phyloP scores from a whole-genome alignment of 2,797 vertebrate genomes.

The Notoglanidium macrostoma region DNA sequence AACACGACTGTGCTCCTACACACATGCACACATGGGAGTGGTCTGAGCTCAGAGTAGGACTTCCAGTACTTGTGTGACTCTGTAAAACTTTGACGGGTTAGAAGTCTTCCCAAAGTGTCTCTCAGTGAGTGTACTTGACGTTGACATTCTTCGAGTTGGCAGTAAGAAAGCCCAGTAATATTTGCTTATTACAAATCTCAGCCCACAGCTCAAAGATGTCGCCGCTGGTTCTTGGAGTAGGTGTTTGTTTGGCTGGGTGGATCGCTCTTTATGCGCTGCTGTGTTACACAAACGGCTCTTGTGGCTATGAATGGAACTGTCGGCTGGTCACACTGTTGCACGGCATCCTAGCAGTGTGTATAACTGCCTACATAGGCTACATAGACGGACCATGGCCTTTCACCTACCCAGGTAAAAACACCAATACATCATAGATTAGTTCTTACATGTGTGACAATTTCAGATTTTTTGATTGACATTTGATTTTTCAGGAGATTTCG shows the following conservation, averaged over 20 bases:
- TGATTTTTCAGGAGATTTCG: neutral
- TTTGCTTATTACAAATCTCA: conserved; percentile 42
- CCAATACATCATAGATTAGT: neutral
- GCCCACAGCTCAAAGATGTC: conserved; percentile 71
- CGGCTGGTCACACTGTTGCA: conserved; percentile 90
- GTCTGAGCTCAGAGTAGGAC: conserved; percentile 33
- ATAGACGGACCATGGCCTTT: conserved; percentile 96
- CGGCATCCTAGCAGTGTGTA: conserved; percentile 84
- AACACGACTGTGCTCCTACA: conserved; percentile 46
- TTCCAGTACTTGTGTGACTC: conserved; percentile 3
- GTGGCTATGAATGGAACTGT: conserved; percentile 90
- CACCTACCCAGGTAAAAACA: conserved; percentile 84
- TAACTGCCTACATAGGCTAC: conserved; percentile 91
- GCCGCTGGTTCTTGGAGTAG: conserved; percentile 73
- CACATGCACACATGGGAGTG: conserved; percentile 27
- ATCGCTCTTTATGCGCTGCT: conserved; percentile 82
- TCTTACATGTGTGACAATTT: neutral
- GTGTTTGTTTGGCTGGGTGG: conserved; percentile 85
- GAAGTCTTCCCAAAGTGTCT: neutral
- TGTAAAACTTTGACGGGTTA: conserved; percentile 3
- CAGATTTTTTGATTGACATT: neutral
- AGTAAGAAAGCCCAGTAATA: neutral
- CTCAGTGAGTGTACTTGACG: neutral
- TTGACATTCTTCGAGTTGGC: neutral
- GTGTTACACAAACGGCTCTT: conserved; percentile 77